These are phyloP conservation scores for Helogale parvula DNA, from an alignment of 2,113 vertebrate species.

Conservation along the genomic window DNA sequence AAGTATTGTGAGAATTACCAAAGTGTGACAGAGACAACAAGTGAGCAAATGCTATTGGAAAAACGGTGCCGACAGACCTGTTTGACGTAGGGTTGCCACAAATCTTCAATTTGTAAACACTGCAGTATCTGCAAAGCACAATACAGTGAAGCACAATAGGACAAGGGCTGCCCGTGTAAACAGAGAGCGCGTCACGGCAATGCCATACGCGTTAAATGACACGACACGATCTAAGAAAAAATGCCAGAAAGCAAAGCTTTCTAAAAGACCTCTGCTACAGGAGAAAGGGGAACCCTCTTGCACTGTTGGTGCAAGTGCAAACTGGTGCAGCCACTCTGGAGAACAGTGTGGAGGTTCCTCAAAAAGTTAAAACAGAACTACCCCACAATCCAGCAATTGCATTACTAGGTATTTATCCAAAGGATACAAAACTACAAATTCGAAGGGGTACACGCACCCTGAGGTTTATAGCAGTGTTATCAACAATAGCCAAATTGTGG, in stretches of 20 bases:
- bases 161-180: background rate
- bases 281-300: too few species aligned
- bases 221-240: background rate
- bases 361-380: too few species aligned
- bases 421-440: too few species aligned
- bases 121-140: background rate
- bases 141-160: background rate
- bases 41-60: background rate
- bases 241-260: slow-evolving; percentile 25
- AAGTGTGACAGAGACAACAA: background rate
- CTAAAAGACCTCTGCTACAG: background rate
- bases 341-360: too few species aligned
- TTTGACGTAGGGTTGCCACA: background rate
- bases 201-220: background rate
- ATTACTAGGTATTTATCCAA: too few species aligned
- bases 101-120: background rate
- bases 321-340: too few species aligned
- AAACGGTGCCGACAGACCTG: background rate
- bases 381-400: too few species aligned
- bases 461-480: too few species aligned
- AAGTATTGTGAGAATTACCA: background rate
- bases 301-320: too few species aligned
- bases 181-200: background rate
- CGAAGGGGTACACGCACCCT: too few species aligned
- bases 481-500: too few species aligned